Conservation (phyloP, 1,140 invertebrate species). For the Drosophila pectinifera region DNA sequence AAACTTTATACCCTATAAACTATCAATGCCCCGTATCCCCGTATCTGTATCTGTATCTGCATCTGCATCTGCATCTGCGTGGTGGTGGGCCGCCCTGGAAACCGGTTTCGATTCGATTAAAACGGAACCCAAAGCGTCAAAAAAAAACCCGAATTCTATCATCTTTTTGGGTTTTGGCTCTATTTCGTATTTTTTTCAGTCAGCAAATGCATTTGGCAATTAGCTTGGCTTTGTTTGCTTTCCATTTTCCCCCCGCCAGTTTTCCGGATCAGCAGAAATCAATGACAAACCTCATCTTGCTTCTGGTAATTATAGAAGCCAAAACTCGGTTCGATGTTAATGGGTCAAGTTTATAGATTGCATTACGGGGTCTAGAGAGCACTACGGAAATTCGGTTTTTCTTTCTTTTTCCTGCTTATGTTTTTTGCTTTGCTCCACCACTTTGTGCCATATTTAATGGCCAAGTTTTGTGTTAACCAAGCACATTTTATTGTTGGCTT, state of each 20-base stretch:
- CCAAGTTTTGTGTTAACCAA: constrained; percentile 38
- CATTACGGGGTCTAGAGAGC: constrained; percentile 43
- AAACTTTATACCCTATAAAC: constrained; percentile 74
- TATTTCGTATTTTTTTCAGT: constrained; percentile 17
- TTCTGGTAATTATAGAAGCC: constrained; percentile 38
- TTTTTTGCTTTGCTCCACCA: constrained; percentile 9
- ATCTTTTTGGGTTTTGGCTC: constrained; percentile 21
- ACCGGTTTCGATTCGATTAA: constrained; percentile 80
- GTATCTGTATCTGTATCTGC: constrained; percentile 37
- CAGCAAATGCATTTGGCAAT: constrained; percentile 55
- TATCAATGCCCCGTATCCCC: constrained; percentile 52
- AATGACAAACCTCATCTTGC: constrained; percentile 34
- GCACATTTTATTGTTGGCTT: constrained; percentile 32
- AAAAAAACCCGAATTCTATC: constrained; percentile 45
- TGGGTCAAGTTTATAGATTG: constrained; percentile 83
- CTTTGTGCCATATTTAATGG: no score
- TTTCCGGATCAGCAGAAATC: constrained; percentile 66
- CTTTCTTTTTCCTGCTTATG: constrained; percentile 16
- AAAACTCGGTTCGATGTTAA: constrained; percentile 56
- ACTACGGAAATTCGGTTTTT: constrained; percentile 36
- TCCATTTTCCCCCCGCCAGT: constrained; percentile 15
- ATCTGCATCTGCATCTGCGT: constrained; percentile 23
- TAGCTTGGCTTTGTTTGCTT: constrained; percentile 42
- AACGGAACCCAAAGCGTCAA: constrained; percentile 47
- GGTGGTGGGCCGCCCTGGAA: constrained; percentile 52